phyloP scores from a whole-genome alignment of 2,797 vertebrate species.

The Centropyge bicolor region DNA sequence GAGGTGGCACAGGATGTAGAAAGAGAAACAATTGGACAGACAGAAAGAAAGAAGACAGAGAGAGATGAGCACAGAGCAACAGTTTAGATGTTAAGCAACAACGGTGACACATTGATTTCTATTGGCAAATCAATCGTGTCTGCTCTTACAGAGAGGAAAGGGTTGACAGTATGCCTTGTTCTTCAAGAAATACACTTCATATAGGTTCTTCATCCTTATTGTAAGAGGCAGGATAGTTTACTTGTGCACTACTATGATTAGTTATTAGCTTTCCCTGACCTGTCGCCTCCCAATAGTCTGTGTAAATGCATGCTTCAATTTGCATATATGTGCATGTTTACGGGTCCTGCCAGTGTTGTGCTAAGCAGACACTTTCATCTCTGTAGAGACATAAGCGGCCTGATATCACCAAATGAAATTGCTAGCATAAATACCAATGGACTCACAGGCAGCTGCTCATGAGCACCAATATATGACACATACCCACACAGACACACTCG shows the following conservation, averaged over 20 bases:
- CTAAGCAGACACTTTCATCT: conserved; percentile 66
- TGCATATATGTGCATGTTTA: conserved; percentile 56
- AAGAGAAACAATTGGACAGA: not conserved
- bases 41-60: not conserved
- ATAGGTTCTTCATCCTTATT: conserved; percentile 31
- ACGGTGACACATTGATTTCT: conserved; percentile 29
- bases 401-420: conserved; percentile 56
- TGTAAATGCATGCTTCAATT: conserved; percentile 40
- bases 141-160: conserved; percentile 35
- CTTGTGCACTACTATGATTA: conserved; percentile 24
- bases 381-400: conserved; percentile 43
- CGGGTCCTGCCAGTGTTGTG: conserved; percentile 22
- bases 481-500: not conserved
- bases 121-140: conserved; percentile 37
- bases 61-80: conserved; percentile 9
- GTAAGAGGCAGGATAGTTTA: conserved; percentile 30
- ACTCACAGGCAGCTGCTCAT: conserved; percentile 38
- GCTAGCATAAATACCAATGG: conserved; percentile 49
- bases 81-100: not conserved
- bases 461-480: conserved; percentile 36
- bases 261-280: conserved; percentile 55
- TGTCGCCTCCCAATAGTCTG: conserved; percentile 32
- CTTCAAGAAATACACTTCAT: conserved; percentile 51
- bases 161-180: conserved; percentile 8
- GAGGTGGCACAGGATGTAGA: not conserved